A percentile compares a stretch with the other conserved stretches of the same genome.
Conservation (phyloP, 1,140 invertebrate species). For the Leptinotarsa undecemlineata region DNA sequence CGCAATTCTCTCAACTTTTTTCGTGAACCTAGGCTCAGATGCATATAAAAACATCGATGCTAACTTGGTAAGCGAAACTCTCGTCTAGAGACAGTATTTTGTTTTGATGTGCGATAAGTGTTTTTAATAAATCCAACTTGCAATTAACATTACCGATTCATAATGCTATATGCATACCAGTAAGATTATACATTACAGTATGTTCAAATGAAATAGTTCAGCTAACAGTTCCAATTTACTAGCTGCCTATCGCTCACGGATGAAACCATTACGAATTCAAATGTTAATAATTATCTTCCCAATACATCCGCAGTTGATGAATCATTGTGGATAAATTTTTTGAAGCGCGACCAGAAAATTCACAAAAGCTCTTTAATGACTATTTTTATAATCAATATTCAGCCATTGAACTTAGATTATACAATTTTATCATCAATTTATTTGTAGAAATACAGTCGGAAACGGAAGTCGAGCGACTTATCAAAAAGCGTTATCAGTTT, state of each 20-base stretch:
- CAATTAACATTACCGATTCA: too few species aligned
- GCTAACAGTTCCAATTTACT: not conserved
- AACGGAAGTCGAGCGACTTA: conserved; percentile 42
- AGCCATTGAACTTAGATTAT: conserved; percentile 48
- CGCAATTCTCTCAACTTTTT: too few species aligned
- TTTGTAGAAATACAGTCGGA: conserved; percentile 45
- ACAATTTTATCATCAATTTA: conserved; percentile 40
- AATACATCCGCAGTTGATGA: conserved; percentile 1
- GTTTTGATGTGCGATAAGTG: too few species aligned
- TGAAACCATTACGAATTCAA: not conserved
- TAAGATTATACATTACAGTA: too few species aligned
- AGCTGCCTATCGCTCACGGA: not conserved
- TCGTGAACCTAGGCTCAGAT: too few species aligned
- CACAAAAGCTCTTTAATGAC: conserved; percentile 29
- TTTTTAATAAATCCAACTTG: too few species aligned
- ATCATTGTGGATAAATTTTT: conserved; percentile 10
- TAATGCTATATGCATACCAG: too few species aligned
- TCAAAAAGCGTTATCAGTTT: conserved; percentile 39
- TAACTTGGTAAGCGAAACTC: too few species aligned
- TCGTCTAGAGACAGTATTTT: too few species aligned
- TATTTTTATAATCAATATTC: conserved; percentile 33
- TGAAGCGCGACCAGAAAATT: conserved; percentile 24
- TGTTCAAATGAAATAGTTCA: too few species aligned
- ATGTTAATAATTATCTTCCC: conserved; percentile 13
- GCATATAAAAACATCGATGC: too few species aligned